Evolutionary conservation across 2,888 invertebrate genomes (phyloP).

Genomic region (Conomelus anceps): DNA sequence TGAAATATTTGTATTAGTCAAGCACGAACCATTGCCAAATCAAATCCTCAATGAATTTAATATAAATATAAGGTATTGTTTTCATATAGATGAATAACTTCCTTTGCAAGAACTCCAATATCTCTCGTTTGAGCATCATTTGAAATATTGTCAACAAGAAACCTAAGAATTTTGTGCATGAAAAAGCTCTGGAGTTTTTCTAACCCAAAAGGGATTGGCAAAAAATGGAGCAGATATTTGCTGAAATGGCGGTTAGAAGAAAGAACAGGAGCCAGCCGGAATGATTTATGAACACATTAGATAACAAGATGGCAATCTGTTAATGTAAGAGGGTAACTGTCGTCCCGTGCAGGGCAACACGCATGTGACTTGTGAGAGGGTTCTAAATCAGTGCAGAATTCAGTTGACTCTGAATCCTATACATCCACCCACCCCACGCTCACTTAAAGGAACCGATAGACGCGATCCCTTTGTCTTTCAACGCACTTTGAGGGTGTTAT

Average conservation of each 20-base stretch:
- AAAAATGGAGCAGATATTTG: neutral
- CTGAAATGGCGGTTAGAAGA: neutral
- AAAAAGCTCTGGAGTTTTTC: neutral
- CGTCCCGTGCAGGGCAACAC: neutral
- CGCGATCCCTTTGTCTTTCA: neutral
- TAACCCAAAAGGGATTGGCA: neutral
- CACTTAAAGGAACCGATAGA: neutral
- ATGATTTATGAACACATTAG: neutral
- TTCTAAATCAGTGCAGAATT: neutral
- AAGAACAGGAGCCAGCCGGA: neutral
- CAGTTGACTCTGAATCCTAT: neutral
- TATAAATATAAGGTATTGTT: too few relatives aligned
- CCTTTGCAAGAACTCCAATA: neutral
- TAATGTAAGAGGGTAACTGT: neutral
- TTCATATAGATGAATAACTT: neutral
- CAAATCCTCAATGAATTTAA: too few relatives aligned
- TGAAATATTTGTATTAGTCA: too few relatives aligned
- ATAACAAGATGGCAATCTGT: neutral
- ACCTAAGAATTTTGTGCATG: neutral
- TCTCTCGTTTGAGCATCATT: neutral
- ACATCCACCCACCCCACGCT: too few relatives aligned
- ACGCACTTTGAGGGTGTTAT: neutral
- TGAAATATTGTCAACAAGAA: neutral
- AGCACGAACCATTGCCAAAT: too few relatives aligned
- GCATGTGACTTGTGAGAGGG: neutral